phyloP scores from a whole-genome alignment of 2,113 vertebrate genomes.

The Promerops cafer region DNA sequence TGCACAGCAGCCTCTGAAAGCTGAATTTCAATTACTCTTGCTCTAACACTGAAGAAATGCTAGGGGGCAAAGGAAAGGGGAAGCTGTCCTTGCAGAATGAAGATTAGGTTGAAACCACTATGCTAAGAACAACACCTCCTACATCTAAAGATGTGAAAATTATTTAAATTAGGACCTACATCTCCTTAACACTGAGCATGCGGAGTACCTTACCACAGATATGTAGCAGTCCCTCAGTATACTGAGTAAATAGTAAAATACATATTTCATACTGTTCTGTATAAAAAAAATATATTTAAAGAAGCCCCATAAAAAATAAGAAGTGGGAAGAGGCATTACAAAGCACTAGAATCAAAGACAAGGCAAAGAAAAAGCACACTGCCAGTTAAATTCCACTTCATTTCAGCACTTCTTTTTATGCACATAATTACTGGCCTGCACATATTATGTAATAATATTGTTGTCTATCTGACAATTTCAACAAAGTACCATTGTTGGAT shows the following conservation, averaged over 20 bases:
- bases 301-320: neutral
- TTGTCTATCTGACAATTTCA: neutral
- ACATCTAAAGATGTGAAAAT: neutral
- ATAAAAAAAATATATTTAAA: neutral
- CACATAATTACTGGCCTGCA: neutral
- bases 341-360: neutral
- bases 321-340: neutral
- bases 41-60: neutral
- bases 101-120: neutral
- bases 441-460: neutral
- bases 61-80: neutral
- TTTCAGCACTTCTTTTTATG: neutral
- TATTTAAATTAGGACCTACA: neutral
- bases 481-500: neutral
- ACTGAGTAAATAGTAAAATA: neutral
- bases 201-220: neutral
- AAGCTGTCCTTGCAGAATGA: neutral
- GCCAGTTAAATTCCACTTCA: neutral
- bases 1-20: neutral
- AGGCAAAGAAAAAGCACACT: neutral
- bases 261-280: neutral
- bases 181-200: neutral
- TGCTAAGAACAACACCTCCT: neutral
- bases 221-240: neutral
- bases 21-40: neutral